These are phyloP conservation scores for Leptopilina drosophilae DNA, from an alignment of 2,888 invertebrate genomes.

Conservation along the genomic window DNA sequence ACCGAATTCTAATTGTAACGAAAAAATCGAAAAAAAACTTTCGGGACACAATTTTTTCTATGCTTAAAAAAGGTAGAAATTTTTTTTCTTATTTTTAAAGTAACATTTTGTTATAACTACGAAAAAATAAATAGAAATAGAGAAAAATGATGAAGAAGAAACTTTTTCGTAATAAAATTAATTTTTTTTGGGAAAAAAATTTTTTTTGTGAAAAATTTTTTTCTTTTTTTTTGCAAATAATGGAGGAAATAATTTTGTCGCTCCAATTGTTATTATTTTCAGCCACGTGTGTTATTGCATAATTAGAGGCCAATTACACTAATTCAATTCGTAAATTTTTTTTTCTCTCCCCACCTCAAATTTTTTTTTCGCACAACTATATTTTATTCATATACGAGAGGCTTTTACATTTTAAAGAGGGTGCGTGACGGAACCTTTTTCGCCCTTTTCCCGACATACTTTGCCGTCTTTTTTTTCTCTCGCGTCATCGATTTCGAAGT, in stretches of 20 bases:
- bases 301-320: slow-evolving; percentile 5
- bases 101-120: no score
- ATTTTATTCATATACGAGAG: slow-evolving; percentile 5
- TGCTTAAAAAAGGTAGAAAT: no score
- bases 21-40: no score
- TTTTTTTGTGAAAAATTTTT: background rate
- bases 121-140: no score
- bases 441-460: slow-evolving; percentile 18
- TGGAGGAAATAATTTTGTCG: background rate
- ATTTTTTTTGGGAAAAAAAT: no score
- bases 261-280: background rate
- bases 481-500: slow-evolving; percentile 41
- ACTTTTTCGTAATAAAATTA: no score
- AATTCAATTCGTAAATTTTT: slow-evolving; percentile 13
- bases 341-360: background rate
- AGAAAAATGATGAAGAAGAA: no score
- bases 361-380: background rate
- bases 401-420: slow-evolving; percentile 22
- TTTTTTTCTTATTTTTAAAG: no score
- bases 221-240: background rate
- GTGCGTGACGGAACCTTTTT: slow-evolving; percentile 29
- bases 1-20: no score
- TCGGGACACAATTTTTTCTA: no score
- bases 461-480: slow-evolving; percentile 7
- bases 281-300: background rate